Evolutionary conservation across 2,888 invertebrate genomes (phyloP), one percentile per base, ranked within the genome.

Genomic region (Rhaphigaster nebulosa): DNA sequence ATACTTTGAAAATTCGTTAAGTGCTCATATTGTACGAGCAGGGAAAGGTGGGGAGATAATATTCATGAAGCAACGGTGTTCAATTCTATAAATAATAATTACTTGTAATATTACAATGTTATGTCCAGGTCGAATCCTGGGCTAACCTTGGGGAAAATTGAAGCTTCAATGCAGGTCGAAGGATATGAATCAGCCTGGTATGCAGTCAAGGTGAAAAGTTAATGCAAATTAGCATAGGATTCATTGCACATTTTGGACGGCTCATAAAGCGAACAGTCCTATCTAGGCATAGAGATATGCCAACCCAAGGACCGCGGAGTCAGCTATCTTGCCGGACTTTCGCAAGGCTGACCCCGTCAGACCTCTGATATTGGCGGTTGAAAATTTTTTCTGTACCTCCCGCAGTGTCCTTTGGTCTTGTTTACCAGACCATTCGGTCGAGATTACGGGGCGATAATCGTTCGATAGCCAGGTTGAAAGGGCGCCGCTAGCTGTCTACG

Each of bases 351-450:
- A 50, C 84, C 84, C 45, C 70, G 15, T 2, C 20, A 8, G 70
- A 76, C 70, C 84, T 84, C 84, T n/a, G 45, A 80, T 80, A 80
- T 10, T 80, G 80, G 41, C 80, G 23, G 80, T 0, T 84, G n/a
- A 15, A 84, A 45, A 84, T 84, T 84, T 84, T 84, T 84, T 84
- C n/a, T 50, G 4, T n/a, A 84, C 84, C 84, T 45, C 84, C 84
- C 84, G 84, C 45, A 41, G 45, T 84, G 84, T 84, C 84, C 84
- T 84, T 84, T 84, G 84, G 38, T 34, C 84, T 84, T 84, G 84
- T 84, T 84, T 84, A 84, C 84, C 45, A 45, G 84, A 26, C 45
- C 38, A 10, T 18, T 15, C 41, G 26, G 41, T 84, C 41, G 29
- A 80, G 80, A 80, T 80, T 80, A 45, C 15, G 41, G 13, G 80